phyloP scores from a whole-genome alignment of 2,113 vertebrate species.

The Periophthalmus modestus region DNA sequence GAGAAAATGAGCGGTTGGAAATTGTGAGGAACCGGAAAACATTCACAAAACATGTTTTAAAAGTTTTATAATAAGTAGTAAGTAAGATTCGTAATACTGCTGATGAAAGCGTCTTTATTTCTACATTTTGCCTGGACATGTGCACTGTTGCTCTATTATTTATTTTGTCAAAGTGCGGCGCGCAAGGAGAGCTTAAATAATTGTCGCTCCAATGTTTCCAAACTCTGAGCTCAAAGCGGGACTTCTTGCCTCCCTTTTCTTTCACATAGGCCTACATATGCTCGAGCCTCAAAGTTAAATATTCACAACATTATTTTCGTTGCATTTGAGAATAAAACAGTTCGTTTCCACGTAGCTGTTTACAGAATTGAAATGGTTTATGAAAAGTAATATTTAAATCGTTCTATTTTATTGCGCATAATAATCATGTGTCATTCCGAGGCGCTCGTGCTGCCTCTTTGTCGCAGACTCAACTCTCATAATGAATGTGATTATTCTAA shows the following conservation, averaged over 20 bases:
- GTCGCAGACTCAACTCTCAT: not conserved
- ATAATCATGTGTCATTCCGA: no score
- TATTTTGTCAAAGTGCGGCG: not conserved
- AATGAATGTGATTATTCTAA: slow-evolving; percentile 2
- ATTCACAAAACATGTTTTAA: no score
- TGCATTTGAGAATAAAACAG: not conserved
- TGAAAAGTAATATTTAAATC: no score
- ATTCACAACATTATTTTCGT: not conserved
- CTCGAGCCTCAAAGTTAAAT: not conserved
- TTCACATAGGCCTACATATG: not conserved
- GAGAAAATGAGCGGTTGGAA: no score
- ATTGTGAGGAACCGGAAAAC: no score
- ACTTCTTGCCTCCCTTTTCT: not conserved
- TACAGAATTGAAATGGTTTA: no score
- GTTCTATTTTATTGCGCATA: no score
- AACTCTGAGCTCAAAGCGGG: not conserved
- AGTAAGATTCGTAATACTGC: no score
- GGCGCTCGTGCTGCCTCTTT: not conserved
- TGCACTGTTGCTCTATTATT: not conserved
- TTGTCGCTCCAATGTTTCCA: not conserved
- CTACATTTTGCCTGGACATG: not conserved
- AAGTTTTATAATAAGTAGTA: no score
- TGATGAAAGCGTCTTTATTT: not conserved
- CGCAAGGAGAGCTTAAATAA: not conserved
- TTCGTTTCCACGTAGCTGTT: not conserved